Percentiles rank a stretch among this genome's conserved stretches.
These are phyloP conservation scores for Diloba caeruleocephala DNA, from an alignment of 2,888 invertebrate species.

Conservation along the genomic window DNA sequence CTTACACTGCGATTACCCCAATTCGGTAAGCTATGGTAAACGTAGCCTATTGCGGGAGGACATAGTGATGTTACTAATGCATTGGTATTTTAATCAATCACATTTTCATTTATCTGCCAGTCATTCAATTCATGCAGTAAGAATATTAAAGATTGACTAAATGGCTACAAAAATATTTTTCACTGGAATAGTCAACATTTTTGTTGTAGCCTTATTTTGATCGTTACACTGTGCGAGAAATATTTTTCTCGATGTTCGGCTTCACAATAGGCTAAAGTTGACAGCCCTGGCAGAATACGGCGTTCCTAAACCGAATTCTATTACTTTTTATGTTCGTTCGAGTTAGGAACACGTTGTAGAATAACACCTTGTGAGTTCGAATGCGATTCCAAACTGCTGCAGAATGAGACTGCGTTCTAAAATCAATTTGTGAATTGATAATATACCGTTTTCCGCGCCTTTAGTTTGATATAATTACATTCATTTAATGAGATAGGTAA, in stretches of 20 bases:
- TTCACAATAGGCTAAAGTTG: conserved; percentile 12
- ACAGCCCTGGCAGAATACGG: conserved; percentile 51
- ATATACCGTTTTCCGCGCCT: not conserved
- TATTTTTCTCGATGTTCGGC: conserved; percentile 12
- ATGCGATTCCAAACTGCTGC: conserved; percentile 51
- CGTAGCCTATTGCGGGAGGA: not conserved
- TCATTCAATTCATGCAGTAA: not conserved
- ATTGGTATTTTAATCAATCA: not conserved
- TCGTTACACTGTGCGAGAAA: conserved; percentile 25
- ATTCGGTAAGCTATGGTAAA: conserved; percentile 18
- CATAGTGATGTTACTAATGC: not conserved
- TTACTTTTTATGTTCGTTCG: conserved; percentile 81
- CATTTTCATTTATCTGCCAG: not conserved
- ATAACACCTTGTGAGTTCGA: conserved; percentile 67
- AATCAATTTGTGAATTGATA: conserved; percentile 56
- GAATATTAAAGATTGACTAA: conserved; percentile 1
- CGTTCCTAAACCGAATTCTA: conserved; percentile 83
- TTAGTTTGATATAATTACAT: too few species aligned
- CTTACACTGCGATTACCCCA: conserved; percentile 12
- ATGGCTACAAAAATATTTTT: conserved; percentile 3
- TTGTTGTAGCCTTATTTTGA: conserved; percentile 20
- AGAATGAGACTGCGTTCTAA: conserved; percentile 49
- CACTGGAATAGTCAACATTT: not conserved
- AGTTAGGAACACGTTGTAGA: conserved; percentile 73
- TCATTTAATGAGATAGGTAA: too few species aligned